Conservation (phyloP, 2,797 vertebrate genomes). For the Tachyglossus aculeatus region DNA sequence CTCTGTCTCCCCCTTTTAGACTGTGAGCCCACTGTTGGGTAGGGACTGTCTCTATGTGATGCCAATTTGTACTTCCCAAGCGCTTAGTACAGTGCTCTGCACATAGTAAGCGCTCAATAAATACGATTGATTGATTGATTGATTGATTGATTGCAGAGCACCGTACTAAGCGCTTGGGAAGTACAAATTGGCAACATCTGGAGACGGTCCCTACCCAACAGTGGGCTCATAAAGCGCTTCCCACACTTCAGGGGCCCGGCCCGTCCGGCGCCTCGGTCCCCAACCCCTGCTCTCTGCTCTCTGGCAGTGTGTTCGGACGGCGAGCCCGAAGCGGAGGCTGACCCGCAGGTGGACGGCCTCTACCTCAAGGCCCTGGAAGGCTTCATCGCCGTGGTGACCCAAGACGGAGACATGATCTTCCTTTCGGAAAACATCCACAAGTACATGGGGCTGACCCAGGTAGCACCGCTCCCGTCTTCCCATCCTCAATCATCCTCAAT, state of each 20-base stretch:
- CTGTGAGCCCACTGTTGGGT: no score
- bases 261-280: background rate
- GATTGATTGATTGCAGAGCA: no score
- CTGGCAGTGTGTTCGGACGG: conserved; percentile 75
- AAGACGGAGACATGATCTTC: conserved; percentile 97
- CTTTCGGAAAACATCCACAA: conserved; percentile 98
- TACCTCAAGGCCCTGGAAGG: conserved; percentile 97
- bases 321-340: conserved; percentile 75
- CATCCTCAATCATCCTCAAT: no score
- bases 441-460: conserved; percentile 97
- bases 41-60: no score
- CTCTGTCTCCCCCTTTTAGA: no score
- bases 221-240: background rate
- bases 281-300: background rate
- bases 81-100: no score
- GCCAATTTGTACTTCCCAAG: no score
- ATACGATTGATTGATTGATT: no score
- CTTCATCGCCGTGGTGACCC: conserved; percentile 94
- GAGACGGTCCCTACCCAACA: background rate
- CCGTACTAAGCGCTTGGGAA: no score
- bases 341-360: conserved; percentile 90
- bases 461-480: conserved; percentile 55
- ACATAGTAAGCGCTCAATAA: no score
- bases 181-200: background rate
- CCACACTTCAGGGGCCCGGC: no score